phyloP scores from a whole-genome alignment of 2,113 vertebrate genomes.

The Chelonoidis abingdonii region DNA sequence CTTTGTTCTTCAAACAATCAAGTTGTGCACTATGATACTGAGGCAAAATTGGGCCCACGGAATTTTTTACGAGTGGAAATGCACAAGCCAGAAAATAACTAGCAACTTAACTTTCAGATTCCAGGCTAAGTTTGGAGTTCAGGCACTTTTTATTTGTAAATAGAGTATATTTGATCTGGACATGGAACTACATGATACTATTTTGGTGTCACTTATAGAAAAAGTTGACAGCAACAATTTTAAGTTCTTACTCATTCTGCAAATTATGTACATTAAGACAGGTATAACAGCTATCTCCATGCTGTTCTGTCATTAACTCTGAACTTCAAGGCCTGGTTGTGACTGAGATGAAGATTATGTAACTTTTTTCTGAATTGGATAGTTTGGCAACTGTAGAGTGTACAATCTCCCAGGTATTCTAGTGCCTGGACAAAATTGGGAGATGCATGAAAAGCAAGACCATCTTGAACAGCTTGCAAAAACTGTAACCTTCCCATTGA shows the following conservation, averaged over 20 bases:
- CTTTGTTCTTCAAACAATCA: background rate
- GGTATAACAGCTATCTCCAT: background rate
- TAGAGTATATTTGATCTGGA: background rate
- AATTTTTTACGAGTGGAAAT: background rate
- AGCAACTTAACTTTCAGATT: background rate
- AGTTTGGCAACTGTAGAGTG: background rate
- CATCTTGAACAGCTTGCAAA: background rate
- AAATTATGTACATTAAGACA: background rate
- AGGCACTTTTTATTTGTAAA: background rate
- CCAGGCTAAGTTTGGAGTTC: background rate
- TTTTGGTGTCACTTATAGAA: background rate
- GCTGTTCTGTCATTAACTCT: background rate
- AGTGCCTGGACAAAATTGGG: background rate
- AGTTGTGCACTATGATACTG: background rate
- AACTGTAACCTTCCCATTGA: background rate
- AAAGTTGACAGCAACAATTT: background rate
- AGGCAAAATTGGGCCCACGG: background rate
- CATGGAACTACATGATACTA: background rate
- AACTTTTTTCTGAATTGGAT: background rate
- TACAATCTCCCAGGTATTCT: background rate
- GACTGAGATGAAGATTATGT: background rate
- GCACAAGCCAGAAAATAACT: background rate
- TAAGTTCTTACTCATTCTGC: background rate
- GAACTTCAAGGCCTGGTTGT: background rate
- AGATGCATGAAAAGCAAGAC: background rate